phyloP scores from a whole-genome alignment of 2,888 invertebrate genomes.

The Athalia rosae region DNA sequence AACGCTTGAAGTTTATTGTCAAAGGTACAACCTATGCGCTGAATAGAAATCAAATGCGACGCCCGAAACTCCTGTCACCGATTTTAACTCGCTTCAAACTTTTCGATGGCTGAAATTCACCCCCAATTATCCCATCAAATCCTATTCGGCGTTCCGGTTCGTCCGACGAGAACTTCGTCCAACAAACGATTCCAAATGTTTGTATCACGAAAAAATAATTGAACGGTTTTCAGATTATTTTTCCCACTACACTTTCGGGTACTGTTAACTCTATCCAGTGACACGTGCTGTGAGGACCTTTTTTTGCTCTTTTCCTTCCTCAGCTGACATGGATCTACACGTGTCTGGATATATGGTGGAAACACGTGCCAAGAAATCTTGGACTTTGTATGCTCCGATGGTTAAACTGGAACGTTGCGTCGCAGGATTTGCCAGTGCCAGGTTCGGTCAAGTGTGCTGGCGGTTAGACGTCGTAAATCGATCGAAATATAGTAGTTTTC shows the following conservation, averaged over 20 bases:
- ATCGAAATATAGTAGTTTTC: not conserved
- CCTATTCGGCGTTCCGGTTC: too few relatives aligned
- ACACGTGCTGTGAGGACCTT: not conserved
- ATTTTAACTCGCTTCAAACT: not conserved
- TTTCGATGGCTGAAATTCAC: not conserved
- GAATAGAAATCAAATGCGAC: not conserved
- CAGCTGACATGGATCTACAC: not conserved
- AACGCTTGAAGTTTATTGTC: not conserved
- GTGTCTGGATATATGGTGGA: slow-evolving; percentile 5
- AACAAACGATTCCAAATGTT: too few relatives aligned
- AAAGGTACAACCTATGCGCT: slow-evolving; percentile 1
- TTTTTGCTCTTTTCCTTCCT: not conserved
- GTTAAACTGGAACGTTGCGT: not conserved
- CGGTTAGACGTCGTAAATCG: not conserved
- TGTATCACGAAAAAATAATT: too few relatives aligned
- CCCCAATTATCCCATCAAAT: not conserved
- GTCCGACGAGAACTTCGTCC: too few relatives aligned
- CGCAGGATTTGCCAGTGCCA: not conserved
- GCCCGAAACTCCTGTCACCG: not conserved
- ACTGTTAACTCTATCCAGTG: not conserved
- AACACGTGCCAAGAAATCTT: slow-evolving; percentile 22
- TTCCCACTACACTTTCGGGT: too few relatives aligned
- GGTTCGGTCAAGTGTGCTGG: slow-evolving; percentile 1
- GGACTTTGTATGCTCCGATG: not conserved
- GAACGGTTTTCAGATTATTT: too few relatives aligned